A percentile compares a stretch with the other conserved stretches of the same genome.
Evolutionary conservation across 1,140 invertebrate genomes (phyloP).

Genomic region (Lysiphlebus fabarum): DNA sequence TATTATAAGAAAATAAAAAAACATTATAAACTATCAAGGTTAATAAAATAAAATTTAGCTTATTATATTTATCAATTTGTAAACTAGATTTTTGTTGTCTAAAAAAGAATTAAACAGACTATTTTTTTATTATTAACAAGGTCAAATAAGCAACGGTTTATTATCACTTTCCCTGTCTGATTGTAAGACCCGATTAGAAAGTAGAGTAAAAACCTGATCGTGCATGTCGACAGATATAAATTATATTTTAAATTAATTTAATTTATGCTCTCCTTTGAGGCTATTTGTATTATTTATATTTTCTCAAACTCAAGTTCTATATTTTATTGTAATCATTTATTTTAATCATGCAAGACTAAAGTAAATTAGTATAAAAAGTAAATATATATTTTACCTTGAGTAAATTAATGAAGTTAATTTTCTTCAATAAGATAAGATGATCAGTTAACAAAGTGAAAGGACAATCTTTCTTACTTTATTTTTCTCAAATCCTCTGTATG

Average conservation of each 20-base stretch:
- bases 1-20: too few species aligned
- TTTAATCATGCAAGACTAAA: not conserved
- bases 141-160: conserved; percentile 20
- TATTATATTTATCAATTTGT: not conserved
- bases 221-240: conserved; percentile 16
- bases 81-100: not conserved
- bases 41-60: too few species aligned
- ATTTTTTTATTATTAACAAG: conserved; percentile 11
- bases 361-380: not conserved
- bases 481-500: too few species aligned
- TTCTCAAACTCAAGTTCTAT: conserved; percentile 14
- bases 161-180: conserved; percentile 28
- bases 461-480: too few species aligned
- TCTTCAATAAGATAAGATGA: too few species aligned
- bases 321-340: conserved; percentile 18
- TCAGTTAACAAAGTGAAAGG: too few species aligned
- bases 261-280: conserved; percentile 1
- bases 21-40: too few species aligned
- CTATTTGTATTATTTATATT: conserved; percentile 7
- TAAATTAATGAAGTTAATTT: too few species aligned
- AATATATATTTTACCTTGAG: too few species aligned
- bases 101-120: not conserved
- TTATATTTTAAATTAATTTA: too few species aligned
- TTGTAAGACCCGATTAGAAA: conserved; percentile 26
- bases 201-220: conserved; percentile 29